Percentiles rank a stretch among this genome's conserved stretches.
These are phyloP conservation scores for Dryomyza anilis DNA, from an alignment of 2,888 invertebrate genomes.

Conservation along the genomic window DNA sequence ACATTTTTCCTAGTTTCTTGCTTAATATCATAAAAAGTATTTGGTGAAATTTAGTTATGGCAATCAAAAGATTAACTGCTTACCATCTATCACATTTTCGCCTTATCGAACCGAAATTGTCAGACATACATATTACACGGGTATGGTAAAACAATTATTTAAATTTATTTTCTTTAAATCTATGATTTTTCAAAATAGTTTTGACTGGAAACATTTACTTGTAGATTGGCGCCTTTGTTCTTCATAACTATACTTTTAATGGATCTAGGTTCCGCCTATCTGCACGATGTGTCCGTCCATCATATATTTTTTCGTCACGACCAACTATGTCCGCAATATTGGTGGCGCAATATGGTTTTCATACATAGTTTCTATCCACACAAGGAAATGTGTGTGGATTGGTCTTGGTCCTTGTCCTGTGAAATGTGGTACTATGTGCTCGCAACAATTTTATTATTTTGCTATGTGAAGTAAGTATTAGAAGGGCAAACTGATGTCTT, in stretches of 20 bases:
- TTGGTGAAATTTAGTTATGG: too few species aligned
- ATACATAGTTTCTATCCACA: constrained; percentile 56
- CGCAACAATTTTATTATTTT: constrained; percentile 49
- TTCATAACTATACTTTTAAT: constrained; percentile 37
- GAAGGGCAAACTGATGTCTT: too few species aligned
- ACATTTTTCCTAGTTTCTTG: too few species aligned
- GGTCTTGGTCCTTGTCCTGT: constrained; percentile 61
- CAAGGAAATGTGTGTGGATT: constrained; percentile 56
- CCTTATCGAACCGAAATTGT: too few species aligned
- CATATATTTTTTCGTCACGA: constrained; percentile 56
- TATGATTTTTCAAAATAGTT: too few species aligned
- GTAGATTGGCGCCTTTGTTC: constrained; percentile 15
- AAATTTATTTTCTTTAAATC: too few species aligned
- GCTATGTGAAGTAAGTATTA: constrained; percentile 50
- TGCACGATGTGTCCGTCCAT: constrained; percentile 52
- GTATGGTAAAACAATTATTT: too few species aligned
- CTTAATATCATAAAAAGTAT: too few species aligned
- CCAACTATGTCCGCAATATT: constrained; percentile 49
- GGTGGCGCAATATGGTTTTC: constrained; percentile 59
- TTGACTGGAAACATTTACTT: too few species aligned
- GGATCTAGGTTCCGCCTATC: constrained; percentile 21
- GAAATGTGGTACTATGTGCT: constrained; percentile 59
- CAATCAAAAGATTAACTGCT: too few species aligned
- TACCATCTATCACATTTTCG: too few species aligned
- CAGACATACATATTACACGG: too few species aligned